These are phyloP conservation scores for Oreochromis mossambicus DNA, from an alignment of 2,797 vertebrate genomes.

Conservation along the genomic window DNA sequence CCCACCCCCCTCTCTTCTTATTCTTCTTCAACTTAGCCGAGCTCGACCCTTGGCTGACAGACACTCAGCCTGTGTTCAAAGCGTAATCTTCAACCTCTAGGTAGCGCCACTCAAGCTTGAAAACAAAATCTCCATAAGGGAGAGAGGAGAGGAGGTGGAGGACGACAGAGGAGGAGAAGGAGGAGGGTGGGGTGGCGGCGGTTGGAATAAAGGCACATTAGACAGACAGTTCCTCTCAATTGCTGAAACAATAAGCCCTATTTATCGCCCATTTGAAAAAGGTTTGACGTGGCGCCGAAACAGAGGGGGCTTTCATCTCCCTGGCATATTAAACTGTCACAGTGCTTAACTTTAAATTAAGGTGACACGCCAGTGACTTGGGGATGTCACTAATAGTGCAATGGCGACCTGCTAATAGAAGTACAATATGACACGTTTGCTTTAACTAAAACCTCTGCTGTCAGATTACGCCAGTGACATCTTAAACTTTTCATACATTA, in stretches of 20 bases:
- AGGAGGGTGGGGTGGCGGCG: not conserved
- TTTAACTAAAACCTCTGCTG: slow-evolving; percentile 79
- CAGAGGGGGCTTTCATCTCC: slow-evolving; percentile 69
- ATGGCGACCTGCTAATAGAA: slow-evolving; percentile 79
- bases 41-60: slow-evolving; percentile 58
- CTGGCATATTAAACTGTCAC: slow-evolving; percentile 79
- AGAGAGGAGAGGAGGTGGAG: slow-evolving; percentile 40
- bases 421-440: slow-evolving; percentile 75
- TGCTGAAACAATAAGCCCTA: slow-evolving; percentile 77
- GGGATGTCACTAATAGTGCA: slow-evolving; percentile 74
- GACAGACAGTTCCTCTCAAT: slow-evolving; percentile 65
- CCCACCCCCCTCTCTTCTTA: not conserved
- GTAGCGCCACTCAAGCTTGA: slow-evolving; percentile 56
- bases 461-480: slow-evolving; percentile 77
- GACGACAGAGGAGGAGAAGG: not conserved
- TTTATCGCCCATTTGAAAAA: slow-evolving; percentile 75
- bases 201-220: slow-evolving; percentile 63
- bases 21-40: slow-evolving; percentile 2
- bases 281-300: slow-evolving; percentile 66
- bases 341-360: slow-evolving; percentile 76
- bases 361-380: slow-evolving; percentile 74
- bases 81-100: slow-evolving; percentile 69
- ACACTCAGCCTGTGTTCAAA: slow-evolving; percentile 58
- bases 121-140: slow-evolving; percentile 59
- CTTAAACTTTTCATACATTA: slow-evolving; percentile 75